Percentiles rank a stretch among this genome's conserved stretches.
phyloP scores from a whole-genome alignment of 2,888 invertebrate species.

The Polydrusus cervinus region DNA sequence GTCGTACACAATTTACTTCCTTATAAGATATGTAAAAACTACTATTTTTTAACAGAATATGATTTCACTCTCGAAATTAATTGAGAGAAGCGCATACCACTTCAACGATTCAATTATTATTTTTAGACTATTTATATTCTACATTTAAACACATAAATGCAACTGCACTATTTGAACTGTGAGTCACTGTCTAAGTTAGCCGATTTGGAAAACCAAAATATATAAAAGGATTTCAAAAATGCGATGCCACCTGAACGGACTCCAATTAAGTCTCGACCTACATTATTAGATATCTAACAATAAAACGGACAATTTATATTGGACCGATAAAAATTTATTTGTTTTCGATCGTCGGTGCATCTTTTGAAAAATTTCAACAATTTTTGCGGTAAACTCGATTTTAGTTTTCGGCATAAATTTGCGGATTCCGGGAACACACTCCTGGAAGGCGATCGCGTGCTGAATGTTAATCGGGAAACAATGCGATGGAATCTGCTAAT shows the following conservation, averaged over 20 bases:
- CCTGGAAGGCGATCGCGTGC: conserved; percentile 66
- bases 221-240: conserved; percentile 12
- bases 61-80: no score
- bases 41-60: no score
- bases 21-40: no score
- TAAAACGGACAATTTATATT: conserved; percentile 45
- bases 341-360: conserved; percentile 28
- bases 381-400: conserved; percentile 47
- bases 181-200: no score
- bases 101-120: no score
- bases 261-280: conserved; percentile 56
- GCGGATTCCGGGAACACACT: conserved; percentile 57
- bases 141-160: no score
- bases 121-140: no score
- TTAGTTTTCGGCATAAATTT: conserved; percentile 53
- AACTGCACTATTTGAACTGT: no score
- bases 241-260: conserved; percentile 27
- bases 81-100: no score
- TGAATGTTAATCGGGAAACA: conserved; percentile 71
- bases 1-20: no score
- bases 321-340: conserved; percentile 36
- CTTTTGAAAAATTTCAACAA: conserved; percentile 48
- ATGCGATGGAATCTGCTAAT: conserved; percentile 72
- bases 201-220: no score
- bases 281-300: conserved; percentile 56